These are phyloP conservation scores for Stichodactyla mertensii DNA, from an alignment of 64 coral and sea anemone genomes.

Conservation along the genomic window DNA sequence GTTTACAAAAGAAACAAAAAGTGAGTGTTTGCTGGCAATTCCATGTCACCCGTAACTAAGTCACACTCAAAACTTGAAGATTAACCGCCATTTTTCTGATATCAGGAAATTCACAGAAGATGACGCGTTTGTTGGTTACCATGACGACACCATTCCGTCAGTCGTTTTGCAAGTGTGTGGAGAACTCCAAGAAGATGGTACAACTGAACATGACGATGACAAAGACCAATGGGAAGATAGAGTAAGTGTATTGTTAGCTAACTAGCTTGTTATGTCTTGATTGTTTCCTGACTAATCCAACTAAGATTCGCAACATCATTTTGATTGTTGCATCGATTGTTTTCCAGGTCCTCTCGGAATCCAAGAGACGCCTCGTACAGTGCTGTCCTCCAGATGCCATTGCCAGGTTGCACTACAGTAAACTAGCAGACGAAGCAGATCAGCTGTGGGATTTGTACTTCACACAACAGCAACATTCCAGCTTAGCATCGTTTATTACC, in stretches of 20 bases:
- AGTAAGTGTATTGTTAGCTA: neutral
- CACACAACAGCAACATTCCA: conserved; percentile 39
- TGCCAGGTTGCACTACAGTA: neutral
- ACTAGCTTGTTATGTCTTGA: no score
- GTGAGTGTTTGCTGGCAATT: neutral
- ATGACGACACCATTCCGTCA: conserved; percentile 42
- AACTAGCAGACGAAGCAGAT: neutral
- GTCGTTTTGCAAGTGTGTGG: conserved; percentile 51
- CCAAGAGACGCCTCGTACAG: conserved; percentile 18
- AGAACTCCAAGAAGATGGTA: conserved; percentile 16
- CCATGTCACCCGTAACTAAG: neutral
- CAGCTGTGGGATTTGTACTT: conserved; percentile 31
- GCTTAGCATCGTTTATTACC: conserved; percentile 26
- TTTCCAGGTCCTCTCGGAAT: neutral
- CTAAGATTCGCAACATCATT: no score
- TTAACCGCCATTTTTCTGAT: neutral
- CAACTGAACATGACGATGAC: neutral
- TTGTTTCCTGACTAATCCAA: no score
- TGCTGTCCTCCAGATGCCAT: conserved; percentile 42
- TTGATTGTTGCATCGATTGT: neutral
- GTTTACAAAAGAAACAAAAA: neutral
- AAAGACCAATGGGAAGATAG: conserved; percentile 44
- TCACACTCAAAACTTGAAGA: neutral
- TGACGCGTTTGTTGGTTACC: conserved; percentile 64
- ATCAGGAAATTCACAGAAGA: conserved; percentile 31